Evolutionary conservation across 1,140 invertebrate species (phyloP).

Genomic region (Halotydeus destructor): DNA sequence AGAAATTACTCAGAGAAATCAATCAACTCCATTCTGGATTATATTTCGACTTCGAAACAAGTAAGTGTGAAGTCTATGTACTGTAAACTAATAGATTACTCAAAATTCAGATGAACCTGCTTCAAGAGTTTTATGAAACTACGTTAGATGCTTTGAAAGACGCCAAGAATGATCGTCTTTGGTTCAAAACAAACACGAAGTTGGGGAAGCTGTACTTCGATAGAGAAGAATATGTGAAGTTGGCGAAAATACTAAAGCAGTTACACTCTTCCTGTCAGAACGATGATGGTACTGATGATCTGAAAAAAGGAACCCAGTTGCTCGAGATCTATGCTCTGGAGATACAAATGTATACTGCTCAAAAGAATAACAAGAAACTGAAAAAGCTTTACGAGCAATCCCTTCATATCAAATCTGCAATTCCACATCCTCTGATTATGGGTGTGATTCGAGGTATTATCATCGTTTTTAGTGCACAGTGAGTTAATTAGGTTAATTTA

Average conservation of each 20-base stretch:
- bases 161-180: slow-evolving; percentile 94
- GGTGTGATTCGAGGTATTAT: slow-evolving; percentile 78
- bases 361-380: slow-evolving; percentile 98
- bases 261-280: slow-evolving; percentile 94
- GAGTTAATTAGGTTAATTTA: not conserved
- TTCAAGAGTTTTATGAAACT: slow-evolving; percentile 98
- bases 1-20: slow-evolving; percentile 99
- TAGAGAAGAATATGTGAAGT: slow-evolving; percentile 74
- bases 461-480: not conserved
- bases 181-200: slow-evolving; percentile 99
- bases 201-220: slow-evolving; percentile 94
- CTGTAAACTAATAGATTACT: not conserved
- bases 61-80: slow-evolving; percentile 34
- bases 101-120: slow-evolving; percentile 65
- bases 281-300: slow-evolving; percentile 95
- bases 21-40: slow-evolving; percentile 98
- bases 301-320: slow-evolving; percentile 95
- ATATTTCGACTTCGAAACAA: slow-evolving; percentile 97
- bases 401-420: slow-evolving; percentile 94
- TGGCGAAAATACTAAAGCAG: slow-evolving; percentile 92
- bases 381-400: slow-evolving; percentile 97
- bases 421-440: slow-evolving; percentile 98
- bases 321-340: slow-evolving; percentile 96
- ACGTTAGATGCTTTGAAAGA: slow-evolving; percentile 93
- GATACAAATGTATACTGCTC: slow-evolving; percentile 99